Conservation (phyloP, 2,888 invertebrate genomes). For the Agrilus cyanescens region DNA sequence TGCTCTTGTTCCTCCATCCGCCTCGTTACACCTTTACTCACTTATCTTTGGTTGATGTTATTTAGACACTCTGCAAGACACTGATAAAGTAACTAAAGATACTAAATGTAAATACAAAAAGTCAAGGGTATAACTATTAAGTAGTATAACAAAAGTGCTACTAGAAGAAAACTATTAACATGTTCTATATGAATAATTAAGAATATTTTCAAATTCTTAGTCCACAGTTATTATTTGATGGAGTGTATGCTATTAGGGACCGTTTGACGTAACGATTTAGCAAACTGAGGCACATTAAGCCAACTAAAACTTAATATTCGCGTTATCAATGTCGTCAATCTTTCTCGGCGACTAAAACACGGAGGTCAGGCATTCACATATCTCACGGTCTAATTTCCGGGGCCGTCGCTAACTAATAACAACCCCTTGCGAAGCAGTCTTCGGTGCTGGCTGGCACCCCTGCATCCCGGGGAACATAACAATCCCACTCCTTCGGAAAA, state of each 20-base stretch:
- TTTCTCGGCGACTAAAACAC: slow-evolving; percentile 19
- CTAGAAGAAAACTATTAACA: not conserved
- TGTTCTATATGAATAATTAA: not conserved
- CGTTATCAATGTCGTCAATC: slow-evolving; percentile 21
- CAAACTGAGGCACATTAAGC: slow-evolving; percentile 1
- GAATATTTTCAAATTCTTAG: too few species aligned
- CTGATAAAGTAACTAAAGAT: too few species aligned
- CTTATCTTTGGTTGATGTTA: too few species aligned
- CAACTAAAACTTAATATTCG: slow-evolving; percentile 18
- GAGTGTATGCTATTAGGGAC: too few species aligned
- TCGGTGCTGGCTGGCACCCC: slow-evolving; percentile 15
- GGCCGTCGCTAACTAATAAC: slow-evolving; percentile 25
- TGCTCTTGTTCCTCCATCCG: too few species aligned
- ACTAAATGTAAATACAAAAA: too few species aligned
- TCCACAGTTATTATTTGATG: too few species aligned
- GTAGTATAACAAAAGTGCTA: not conserved
- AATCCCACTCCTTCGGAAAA: not conserved
- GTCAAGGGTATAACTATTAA: too few species aligned
- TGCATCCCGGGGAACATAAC: slow-evolving; percentile 5
- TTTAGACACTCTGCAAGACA: too few species aligned
- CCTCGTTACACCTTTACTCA: too few species aligned
- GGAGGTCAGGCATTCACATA: slow-evolving; percentile 22
- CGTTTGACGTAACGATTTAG: not conserved
- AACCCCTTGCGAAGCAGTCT: slow-evolving; percentile 23
- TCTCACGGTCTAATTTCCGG: slow-evolving; percentile 28